Base-by-base conservation (phyloP, 2,888 invertebrate species). In the Hydroisotoma schaefferi region DNA sequence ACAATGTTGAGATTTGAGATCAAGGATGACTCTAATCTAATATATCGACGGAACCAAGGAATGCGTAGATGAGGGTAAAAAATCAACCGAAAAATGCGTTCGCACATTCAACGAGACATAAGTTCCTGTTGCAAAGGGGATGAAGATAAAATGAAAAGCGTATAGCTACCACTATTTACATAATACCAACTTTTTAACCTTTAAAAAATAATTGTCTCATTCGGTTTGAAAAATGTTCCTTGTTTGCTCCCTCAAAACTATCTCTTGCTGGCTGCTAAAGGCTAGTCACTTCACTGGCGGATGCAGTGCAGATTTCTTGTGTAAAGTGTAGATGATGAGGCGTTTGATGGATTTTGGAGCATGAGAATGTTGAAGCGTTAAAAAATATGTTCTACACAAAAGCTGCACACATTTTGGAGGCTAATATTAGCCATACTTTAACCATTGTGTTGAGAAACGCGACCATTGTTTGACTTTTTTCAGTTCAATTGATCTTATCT, bases 401-500 rank as follows among this genome's bases (percentile, higher is more conserved):
- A 25, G 10, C 29, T 49, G 29, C 20, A 49, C 49, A 49, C 49
- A 49, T 28, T 49, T 49, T 28, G 10, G 51, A 51, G 40, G 51
- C 57, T 57, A 57, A 51, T 57, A 57, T 57, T 57, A 51, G 51
- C 49, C 20, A 25, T 49, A 18, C 12, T 40, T 29, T 10, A 28
- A 51, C 49, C 43, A 57, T 51, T 51, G 43, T 57, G 49, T 28
- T 22, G 29, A 25, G 37, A 57, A 47, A 57, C 10, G 10, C 27
- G n/a, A 8, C 43, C 27, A 51, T 40, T 49, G 51, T 57, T 40
- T 57, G 51, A 49, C 56, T 56, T 37, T 49, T 43, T 44, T 23
- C 2, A 49, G 51, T 57, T 57, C 57, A 57, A 57, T 57, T 57
- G 57, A 51, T 51, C 55, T 29, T 40, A 57, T 57, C 51, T 43